These are phyloP conservation scores for Iguana delicatissima DNA, from an alignment of 2,797 vertebrate genomes.

Conservation along the genomic window DNA sequence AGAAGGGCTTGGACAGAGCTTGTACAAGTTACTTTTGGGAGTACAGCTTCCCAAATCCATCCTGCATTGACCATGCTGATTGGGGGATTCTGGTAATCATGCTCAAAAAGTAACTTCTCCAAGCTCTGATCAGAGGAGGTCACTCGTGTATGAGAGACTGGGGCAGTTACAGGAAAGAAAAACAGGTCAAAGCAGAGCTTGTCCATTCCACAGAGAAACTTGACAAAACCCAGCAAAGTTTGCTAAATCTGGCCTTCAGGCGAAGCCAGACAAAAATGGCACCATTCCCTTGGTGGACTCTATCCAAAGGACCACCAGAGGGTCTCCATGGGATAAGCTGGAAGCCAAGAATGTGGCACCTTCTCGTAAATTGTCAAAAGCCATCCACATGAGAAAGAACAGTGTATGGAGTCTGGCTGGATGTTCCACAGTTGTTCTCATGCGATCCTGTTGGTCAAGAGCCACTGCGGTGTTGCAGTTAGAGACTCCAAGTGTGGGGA, in stretches of 20 bases:
- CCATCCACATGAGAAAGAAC: constrained; percentile 28
- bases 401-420: background rate
- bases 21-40: too few species aligned
- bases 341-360: constrained; percentile 40
- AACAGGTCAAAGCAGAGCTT: too few species aligned
- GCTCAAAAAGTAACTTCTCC: too few species aligned
- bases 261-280: constrained; percentile 44
- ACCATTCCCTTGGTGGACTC: background rate
- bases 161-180: too few species aligned
- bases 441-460: too few species aligned
- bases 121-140: too few species aligned
- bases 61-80: too few species aligned
- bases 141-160: too few species aligned
- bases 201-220: constrained; percentile 48
- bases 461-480: too few species aligned
- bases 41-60: too few species aligned
- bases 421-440: constrained; percentile 18
- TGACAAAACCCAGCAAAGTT: constrained; percentile 57
- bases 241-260: constrained; percentile 48
- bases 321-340: background rate
- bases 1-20: too few species aligned
- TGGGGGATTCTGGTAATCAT: too few species aligned
- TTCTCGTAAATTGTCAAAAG: background rate
- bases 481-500: background rate
- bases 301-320: constrained; percentile 36